Base-by-base conservation (phyloP, 2,797 vertebrate species). In the Onychomys torridus region DNA sequence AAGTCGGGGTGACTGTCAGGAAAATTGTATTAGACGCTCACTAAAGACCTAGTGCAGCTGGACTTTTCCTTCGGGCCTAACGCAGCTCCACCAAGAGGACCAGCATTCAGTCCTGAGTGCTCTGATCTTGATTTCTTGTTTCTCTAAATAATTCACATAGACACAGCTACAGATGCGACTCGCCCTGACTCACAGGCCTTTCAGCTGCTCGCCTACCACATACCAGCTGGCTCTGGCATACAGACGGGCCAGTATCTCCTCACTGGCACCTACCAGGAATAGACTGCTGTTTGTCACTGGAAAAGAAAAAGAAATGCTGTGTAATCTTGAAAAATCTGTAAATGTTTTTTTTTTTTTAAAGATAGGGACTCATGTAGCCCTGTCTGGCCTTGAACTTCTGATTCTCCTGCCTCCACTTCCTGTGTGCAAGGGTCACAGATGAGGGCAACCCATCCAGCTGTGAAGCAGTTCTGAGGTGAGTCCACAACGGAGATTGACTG, bases 41-140 rank as follows among this genome's bases (percentile, higher is more conserved):
- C 77, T 71, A 81, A 86, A 86, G 83, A 91, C 65, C 81, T 91
- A 43, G 34, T 78, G 57, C 79, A 17, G 25, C 81, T 86, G 21
- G 67, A 78, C 49, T 63, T 92, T 82, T 65, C 46, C 82, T 94
- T n/a, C n/a, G n/a, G n/a, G n/a, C n/a, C n/a, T n/a, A n/a, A n/a
- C n/a, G 46, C 49, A 79, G 37, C 67, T 77, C n/a, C 52, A 61
- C 55, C 67, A 86, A 90, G 19, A 32, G 34, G 34, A 63, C 59
- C 11, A 13, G 87, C 59, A 92, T 6, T 83, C 49, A 46, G 43
- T 71, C 93, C 49, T 29, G 59, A 90, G 59, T 27, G 32, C 34
- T 71, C 46, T 55, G 25, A 37, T 49, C 49, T 71, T 52, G 65
- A n/a, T 57, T 32, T n/a, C n/a, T n/a, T 37, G 78, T 91, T 91